A percentile compares a stretch with the other conserved stretches of the same genome.
These are phyloP conservation scores for Aspidoscelis tigris DNA, from an alignment of 2,113 vertebrate genomes.

Conservation along the genomic window DNA sequence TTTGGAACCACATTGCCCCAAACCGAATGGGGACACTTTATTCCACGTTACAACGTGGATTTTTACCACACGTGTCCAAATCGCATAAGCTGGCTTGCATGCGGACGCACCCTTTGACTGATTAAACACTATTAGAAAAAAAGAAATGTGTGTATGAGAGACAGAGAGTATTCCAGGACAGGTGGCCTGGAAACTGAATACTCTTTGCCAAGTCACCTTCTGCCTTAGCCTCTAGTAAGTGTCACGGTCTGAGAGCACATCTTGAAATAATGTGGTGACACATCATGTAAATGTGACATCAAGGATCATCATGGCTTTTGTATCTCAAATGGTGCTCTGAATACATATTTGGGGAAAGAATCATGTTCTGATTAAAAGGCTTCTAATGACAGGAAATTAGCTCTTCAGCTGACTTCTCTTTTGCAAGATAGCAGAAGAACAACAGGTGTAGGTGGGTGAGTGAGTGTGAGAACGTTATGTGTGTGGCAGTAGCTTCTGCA, in stretches of 20 bases:
- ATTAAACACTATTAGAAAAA: constrained; percentile 60
- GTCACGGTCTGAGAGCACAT: constrained; percentile 1
- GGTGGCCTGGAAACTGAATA: constrained; percentile 22
- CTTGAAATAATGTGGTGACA: background rate
- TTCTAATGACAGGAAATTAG: background rate
- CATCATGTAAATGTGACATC: fast-evolving
- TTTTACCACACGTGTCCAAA: too few species aligned
- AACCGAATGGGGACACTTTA: too few species aligned
- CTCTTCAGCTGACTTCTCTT: constrained; percentile 17
- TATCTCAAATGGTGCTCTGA: constrained; percentile 20
- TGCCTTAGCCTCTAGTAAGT: constrained; percentile 3
- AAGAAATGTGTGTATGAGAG: background rate
- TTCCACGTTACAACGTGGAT: too few species aligned
- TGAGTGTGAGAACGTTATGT: too few species aligned
- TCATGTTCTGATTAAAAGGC: constrained; percentile 10
- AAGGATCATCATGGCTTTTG: background rate
- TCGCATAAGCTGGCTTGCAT: too few species aligned
- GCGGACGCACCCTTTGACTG: constrained; percentile 41
- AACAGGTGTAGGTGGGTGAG: background rate
- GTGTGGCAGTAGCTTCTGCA: background rate
- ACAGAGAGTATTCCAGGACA: constrained; percentile 34
- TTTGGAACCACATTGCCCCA: too few species aligned
- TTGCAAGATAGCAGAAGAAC: background rate
- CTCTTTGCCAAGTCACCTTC: constrained; percentile 10
- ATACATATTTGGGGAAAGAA: constrained; percentile 31